A percentile compares a stretch with the other conserved stretches of the same genome.
Conservation (phyloP, 1,140 invertebrate genomes). For the Leptinotarsa texana region DNA sequence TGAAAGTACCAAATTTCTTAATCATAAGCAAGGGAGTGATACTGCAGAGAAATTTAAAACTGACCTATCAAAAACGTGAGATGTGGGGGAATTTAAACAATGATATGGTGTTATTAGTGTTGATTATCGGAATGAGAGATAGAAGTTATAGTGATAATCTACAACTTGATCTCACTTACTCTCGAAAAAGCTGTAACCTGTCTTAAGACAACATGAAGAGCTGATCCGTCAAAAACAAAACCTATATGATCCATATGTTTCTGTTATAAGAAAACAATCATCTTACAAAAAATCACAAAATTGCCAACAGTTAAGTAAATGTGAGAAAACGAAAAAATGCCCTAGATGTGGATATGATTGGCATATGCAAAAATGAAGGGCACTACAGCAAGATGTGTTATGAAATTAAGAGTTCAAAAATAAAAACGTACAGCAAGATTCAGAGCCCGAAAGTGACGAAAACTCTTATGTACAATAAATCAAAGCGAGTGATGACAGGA, state of each 20-base stretch:
- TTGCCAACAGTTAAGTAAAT: neutral
- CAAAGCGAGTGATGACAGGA: no score
- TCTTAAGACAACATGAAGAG: neutral
- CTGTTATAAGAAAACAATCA: neutral
- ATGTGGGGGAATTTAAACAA: no score
- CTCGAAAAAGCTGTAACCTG: neutral
- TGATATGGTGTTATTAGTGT: neutral
- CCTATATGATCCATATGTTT: neutral
- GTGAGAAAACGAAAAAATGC: neutral
- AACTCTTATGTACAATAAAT: no score
- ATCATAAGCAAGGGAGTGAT: no score
- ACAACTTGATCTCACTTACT: neutral
- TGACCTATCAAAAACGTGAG: no score
- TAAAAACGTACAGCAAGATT: no score
- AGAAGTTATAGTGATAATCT: neutral
- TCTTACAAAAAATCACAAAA: neutral
- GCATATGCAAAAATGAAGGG: no score
- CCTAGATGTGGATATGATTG: neutral
- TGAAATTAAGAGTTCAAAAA: no score
- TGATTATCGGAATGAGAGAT: neutral
- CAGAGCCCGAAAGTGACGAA: no score
- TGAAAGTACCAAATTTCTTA: no score
- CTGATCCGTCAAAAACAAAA: neutral
- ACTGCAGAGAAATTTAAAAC: no score
- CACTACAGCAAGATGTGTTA: no score